Base-by-base conservation (phyloP, 2,113 vertebrate species). In the Chionodraco myersi region DNA sequence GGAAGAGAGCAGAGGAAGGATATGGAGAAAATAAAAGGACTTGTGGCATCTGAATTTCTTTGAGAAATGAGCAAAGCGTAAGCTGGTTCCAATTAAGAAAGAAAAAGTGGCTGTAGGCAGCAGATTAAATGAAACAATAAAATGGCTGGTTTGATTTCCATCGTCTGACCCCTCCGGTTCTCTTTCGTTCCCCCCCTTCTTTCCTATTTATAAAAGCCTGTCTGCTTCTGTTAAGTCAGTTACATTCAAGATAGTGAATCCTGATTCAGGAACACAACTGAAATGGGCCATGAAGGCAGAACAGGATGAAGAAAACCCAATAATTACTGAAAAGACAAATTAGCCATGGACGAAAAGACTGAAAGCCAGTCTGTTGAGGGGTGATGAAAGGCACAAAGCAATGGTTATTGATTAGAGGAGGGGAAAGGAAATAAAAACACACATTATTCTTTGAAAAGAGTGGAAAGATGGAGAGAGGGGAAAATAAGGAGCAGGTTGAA, bases 101-200 rank as follows among this genome's bases (percentile, higher is more conserved):
- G 54, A 57, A 85, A 86, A 83, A 83, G 73, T 66, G 56, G 77
- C 44, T 13, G 80, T 56, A 62, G 80, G 72, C 75, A 2, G 70
- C 71, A 68, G 59, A 86, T 91, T 89, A 93, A 93, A 92, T 92
- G 81, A 91, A 90, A 88, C 75, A 89, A 92, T 91, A 74, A 91
- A 92, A 88, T 48, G 80, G 84, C 78, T 86, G 81, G 82, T 92
- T 94, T 91, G 85, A 83, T 82, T 90, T 90, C 51, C 51, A 81
- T 88, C 83, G 80, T 77, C 60, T 49, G 49, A 8, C 6, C 52
- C 67, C 15, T 52, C 41, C 8, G 18, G n/a, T 56, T 63, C 51
- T 54, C 48, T 51, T 61, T 71, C 44, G 63, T 58, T 4, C 18
- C n/a, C 26, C 48, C 61, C 44, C 53, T 36, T 79, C 61, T 72